These are phyloP conservation scores for Lepus americanus DNA, from an alignment of 2,113 vertebrate species.

Conservation along the genomic window DNA sequence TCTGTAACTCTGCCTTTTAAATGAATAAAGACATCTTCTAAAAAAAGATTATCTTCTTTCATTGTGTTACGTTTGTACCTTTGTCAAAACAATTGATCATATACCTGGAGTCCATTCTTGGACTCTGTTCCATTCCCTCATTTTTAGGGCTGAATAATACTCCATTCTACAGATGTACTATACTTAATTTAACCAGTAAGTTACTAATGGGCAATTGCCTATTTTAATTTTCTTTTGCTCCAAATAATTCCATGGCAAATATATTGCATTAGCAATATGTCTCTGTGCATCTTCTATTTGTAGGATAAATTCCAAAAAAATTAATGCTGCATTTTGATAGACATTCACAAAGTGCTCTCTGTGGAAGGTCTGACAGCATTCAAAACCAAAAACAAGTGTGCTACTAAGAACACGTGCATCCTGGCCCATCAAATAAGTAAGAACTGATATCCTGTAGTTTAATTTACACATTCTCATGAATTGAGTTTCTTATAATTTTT, in stretches of 20 bases:
- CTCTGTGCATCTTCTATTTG: constrained; percentile 3
- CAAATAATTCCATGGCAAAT: background rate
- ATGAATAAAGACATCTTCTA: too few species aligned
- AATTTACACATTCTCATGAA: constrained; percentile 50
- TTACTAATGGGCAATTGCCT: background rate
- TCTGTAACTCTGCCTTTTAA: too few species aligned
- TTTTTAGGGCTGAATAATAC: background rate
- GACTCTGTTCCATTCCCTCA: background rate
- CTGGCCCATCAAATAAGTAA: background rate
- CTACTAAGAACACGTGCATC: background rate
- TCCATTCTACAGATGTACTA: background rate
- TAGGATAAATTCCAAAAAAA: constrained; percentile 16
- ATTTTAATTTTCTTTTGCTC: background rate
- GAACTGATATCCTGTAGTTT: background rate
- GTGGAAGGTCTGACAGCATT: background rate
- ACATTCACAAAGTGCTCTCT: background rate
- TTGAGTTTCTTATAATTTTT: constrained; percentile 34
- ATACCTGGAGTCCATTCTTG: background rate
- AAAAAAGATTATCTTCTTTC: background rate
- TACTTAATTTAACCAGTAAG: background rate
- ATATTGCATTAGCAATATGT: background rate
- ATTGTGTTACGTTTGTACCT: background rate
- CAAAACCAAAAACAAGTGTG: background rate
- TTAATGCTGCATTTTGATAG: background rate
- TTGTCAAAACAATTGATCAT: background rate